Evolutionary conservation across 2,888 invertebrate species (phyloP).

Genomic region (Rhimphoctona megacephalus): DNA sequence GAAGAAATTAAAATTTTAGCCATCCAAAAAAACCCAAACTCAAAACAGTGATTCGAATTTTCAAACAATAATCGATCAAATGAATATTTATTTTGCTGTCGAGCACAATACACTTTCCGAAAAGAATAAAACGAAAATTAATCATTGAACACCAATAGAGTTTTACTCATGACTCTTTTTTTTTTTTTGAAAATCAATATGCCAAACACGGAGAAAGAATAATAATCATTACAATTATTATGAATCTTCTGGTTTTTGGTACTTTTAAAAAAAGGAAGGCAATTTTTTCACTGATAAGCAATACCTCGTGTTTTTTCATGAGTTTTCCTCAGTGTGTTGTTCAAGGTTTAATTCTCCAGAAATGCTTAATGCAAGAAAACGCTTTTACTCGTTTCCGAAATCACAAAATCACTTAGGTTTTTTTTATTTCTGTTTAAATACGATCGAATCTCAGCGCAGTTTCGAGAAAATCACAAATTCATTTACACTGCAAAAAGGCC

Average conservation of each 20-base stretch:
- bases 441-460: slow-evolving; percentile 35
- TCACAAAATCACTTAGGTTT: not conserved
- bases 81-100: not conserved
- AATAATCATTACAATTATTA: not conserved
- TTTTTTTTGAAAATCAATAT: not conserved
- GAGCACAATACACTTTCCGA: not conserved
- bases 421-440: slow-evolving; percentile 1
- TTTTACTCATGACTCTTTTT: not conserved
- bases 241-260: not conserved
- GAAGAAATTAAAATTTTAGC: not conserved
- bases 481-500: slow-evolving; percentile 48
- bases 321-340: not conserved
- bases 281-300: too few species aligned
- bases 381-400: not conserved
- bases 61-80: not conserved
- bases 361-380: slow-evolving; percentile 10
- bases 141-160: not conserved
- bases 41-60: not conserved
- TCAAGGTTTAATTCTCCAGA: not conserved
- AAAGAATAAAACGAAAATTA: not conserved
- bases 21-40: not conserved
- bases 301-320: too few species aligned
- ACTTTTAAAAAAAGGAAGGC: not conserved
- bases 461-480: slow-evolving; percentile 35
- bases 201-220: not conserved